Conservation (phyloP, 1,140 invertebrate species). For the Ceratitis capitata region DNA sequence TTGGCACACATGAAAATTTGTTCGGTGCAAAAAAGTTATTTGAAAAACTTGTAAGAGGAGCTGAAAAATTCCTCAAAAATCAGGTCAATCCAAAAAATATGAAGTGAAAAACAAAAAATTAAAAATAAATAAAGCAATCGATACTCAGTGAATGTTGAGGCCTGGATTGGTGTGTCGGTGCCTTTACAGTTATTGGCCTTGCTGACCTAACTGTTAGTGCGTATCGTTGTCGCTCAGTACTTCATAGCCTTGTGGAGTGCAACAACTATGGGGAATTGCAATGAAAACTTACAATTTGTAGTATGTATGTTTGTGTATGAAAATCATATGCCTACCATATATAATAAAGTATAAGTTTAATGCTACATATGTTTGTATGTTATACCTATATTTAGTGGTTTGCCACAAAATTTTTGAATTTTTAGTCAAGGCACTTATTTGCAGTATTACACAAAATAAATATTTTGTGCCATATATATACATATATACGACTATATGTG, state of each 20-base stretch:
- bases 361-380: background rate
- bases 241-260: background rate
- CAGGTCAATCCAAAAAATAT: background rate
- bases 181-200: background rate
- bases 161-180: background rate
- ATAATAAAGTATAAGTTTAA: too few relatives aligned
- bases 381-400: background rate
- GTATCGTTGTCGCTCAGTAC: background rate
- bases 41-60: background rate
- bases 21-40: background rate
- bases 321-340: too few relatives aligned
- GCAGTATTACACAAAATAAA: too few relatives aligned
- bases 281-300: background rate
- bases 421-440: background rate
- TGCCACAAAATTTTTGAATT: background rate
- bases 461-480: background rate
- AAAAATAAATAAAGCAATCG: constrained; percentile 25
- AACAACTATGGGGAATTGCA: constrained; percentile 14
- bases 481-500: too few relatives aligned
- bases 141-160: background rate
- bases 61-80: background rate
- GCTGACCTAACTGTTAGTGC: background rate
- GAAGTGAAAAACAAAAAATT: background rate
- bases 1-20: too few relatives aligned
- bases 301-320: too few relatives aligned